Base-by-base conservation (phyloP, 2,888 invertebrate genomes). In the Drosophila fulvimacula region DNA sequence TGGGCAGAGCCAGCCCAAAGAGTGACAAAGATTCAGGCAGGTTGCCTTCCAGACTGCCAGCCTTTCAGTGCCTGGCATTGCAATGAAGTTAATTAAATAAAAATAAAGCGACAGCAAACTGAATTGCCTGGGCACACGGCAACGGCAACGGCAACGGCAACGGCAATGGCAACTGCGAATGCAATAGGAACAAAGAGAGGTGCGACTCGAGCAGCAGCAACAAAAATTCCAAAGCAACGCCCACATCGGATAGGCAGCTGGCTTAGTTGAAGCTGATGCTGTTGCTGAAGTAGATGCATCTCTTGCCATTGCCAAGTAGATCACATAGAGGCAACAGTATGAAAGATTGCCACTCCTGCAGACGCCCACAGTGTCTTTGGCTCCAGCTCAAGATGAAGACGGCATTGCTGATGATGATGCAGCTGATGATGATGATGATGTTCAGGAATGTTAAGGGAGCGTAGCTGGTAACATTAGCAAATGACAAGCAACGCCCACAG, bases 1-100 rank as follows among this genome's bases (percentile, higher is more conserved):
- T 81, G 79, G 81, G 81, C 67, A 77, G 75, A 56, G 42, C 56
- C 21, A 51, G 46, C 27, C 44, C 66, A 66, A 55, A 55, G 55
- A 32, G 36, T 41, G 52, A 44, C 36, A 34, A 41, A 60, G 69
- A 63, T 53, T 49, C 41, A 49, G 56, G 53, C 76, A 66, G 73
- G 68, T 72, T 76, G 69, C 51, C 44, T 62, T 57, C 65, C 52
- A 46, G 49, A 10, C 58, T 46, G 39, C 48, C 49, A 46, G 32
- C 27, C 62, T 39, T 27, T 52, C 61, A 36, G 53, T 53, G 24
- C 46, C 62, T 63, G 76, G 74, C 77, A 76, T 71, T 76, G 74
- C 82, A 83, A 83, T 83, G 83, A 83, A 84, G 86, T 84, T 84
- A 84, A 84, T 84, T 86, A 86, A 86, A 84, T 86, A 83, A 83